Base-by-base conservation (phyloP, 2,888 invertebrate species). In the Epiblema foenella region DNA sequence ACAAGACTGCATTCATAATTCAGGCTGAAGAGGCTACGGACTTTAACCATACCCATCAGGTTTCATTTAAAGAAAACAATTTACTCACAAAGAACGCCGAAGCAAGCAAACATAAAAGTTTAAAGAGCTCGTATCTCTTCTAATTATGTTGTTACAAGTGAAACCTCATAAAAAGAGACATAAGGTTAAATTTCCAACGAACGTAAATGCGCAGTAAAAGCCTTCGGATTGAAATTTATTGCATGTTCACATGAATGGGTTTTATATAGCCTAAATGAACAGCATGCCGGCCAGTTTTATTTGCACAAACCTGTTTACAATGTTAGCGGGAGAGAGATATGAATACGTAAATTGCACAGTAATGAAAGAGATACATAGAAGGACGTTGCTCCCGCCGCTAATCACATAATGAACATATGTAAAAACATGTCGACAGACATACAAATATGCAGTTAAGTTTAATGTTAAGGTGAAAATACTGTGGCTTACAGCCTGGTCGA, bases 161-260 rank as follows among this genome's bases (percentile, higher is more conserved):
- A 20, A 20, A 39, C 51, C 20, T 52, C 37, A 64, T 54, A 54
- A 64, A 54, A 64, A 29, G 20, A 39, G 20, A 37, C 54, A 39
- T 64, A 64, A 64, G 64, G 64, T 54, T 24, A 64, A 39, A 54
- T 54, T 39, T 64, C 39, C 20, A 64, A 64, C 39, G 39, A 39
- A 64, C 24, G 39, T 39, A 64, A 64, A 64, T 52, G 39, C 24
- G 20, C 39, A 15, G 15, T n/a, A 64, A 54, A n/a, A 52, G 51
- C 37, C 39, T 64, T 20, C 39, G 39, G 52, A 64, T 64, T 64
- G 39, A 37, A 67, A 58, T 67, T 77, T 74, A 73, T 71, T 64
- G 67, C 54, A 75, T 78, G 78, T 78, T 79, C 81, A 82, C 81
- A 82, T 87, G 84, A 85, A 87, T 87, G 87, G 81, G 81, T 77